Conservation (phyloP, 2,113 vertebrate genomes). For the Chloropsis cyanopogon region DNA sequence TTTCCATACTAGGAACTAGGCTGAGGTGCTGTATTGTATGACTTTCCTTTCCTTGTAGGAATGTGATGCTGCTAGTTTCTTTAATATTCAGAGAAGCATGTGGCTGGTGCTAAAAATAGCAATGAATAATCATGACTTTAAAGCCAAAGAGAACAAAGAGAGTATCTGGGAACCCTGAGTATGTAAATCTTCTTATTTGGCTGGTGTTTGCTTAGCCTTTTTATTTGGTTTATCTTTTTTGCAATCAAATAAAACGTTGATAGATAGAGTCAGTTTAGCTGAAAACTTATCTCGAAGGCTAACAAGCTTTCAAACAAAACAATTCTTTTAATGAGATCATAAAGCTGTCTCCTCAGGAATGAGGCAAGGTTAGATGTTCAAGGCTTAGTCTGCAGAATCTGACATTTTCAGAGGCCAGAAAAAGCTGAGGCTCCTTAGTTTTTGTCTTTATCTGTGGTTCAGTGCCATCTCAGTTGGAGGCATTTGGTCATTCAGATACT, state of each 20-base stretch:
- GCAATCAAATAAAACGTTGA: not conserved
- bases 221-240: not conserved
- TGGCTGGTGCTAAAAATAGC: slow-evolving; percentile 14
- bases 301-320: slow-evolving; percentile 4
- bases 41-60: not conserved
- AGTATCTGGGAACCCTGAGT: not conserved
- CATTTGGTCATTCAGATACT: not conserved
- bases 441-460: not conserved
- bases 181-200: not conserved
- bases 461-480: not conserved
- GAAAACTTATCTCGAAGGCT: not conserved
- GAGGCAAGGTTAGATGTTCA: not conserved
- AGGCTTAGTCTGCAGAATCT: not conserved
- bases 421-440: not conserved
- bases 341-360: not conserved
- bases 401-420: not conserved
- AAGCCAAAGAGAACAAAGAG: not conserved
- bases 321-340: not conserved
- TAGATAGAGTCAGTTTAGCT: too few species aligned
- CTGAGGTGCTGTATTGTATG: not conserved
- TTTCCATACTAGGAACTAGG: not conserved
- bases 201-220: not conserved
- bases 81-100: not conserved
- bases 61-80: not conserved
- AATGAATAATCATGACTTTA: not conserved